Conservation (phyloP, 2,797 vertebrate species). For the Brotogeris chrysoptera region DNA sequence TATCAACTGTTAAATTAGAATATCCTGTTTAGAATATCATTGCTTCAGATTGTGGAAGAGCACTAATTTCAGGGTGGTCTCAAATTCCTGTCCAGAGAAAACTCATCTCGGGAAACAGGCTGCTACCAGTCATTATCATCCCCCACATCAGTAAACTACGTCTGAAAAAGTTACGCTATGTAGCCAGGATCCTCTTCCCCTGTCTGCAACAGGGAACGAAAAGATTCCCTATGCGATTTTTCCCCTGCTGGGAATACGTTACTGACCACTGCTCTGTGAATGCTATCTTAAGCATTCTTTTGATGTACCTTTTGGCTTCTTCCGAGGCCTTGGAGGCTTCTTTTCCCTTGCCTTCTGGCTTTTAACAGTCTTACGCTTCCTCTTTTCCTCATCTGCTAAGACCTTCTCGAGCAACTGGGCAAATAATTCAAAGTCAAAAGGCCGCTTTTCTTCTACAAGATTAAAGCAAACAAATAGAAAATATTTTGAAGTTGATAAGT, state of each 20-base stretch:
- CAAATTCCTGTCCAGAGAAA: not conserved
- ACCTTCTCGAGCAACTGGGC: constrained; percentile 88
- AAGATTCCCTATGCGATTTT: not conserved
- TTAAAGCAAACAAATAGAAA: constrained; percentile 38
- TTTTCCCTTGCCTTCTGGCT: constrained; percentile 70
- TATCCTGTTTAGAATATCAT: not conserved
- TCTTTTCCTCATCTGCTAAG: constrained; percentile 84
- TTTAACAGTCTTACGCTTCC: constrained; percentile 80
- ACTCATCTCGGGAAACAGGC: not conserved
- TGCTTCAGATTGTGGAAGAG: not conserved
- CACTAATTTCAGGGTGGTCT: not conserved
- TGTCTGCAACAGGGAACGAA: not conserved
- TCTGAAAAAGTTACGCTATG: not conserved
- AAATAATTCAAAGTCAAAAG: constrained; percentile 94
- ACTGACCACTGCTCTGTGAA: not conserved
- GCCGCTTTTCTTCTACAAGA: constrained; percentile 85
- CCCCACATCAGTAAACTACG: not conserved
- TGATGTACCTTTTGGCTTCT: constrained; percentile 79
- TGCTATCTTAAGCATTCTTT: not conserved
- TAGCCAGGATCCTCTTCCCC: not conserved
- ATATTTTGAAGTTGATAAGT: not conserved
- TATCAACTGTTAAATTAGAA: not conserved
- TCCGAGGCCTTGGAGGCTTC: constrained; percentile 66
- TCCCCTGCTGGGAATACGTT: not conserved
- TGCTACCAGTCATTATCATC: not conserved